phyloP scores from a whole-genome alignment of 2,113 vertebrate genomes.

The Pteropus alecto region DNA sequence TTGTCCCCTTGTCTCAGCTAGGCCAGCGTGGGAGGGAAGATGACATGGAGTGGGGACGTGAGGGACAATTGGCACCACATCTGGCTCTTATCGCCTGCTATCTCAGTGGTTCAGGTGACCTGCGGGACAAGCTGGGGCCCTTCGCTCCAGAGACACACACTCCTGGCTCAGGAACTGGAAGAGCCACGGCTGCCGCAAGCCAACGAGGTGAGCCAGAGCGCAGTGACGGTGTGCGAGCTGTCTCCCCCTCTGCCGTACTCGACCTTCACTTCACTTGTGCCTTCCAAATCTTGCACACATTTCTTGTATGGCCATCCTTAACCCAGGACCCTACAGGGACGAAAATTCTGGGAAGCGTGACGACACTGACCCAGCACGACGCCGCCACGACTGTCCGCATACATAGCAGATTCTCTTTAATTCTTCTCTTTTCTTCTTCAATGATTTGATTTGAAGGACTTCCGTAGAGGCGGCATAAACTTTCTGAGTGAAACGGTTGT shows the following conservation, averaged over 20 bases:
- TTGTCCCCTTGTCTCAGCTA: neutral
- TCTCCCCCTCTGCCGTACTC: rapidly evolving
- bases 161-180: no score
- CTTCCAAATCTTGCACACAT: neutral
- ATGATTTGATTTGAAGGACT: neutral
- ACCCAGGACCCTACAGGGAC: neutral
- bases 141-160: neutral
- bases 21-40: neutral
- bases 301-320: neutral
- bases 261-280: neutral
- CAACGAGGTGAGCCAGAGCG: neutral
- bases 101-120: neutral
- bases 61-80: no score
- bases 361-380: neutral
- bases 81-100: neutral
- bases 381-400: neutral
- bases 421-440: neutral
- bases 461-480: neutral
- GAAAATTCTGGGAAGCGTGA: neutral
- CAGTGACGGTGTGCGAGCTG: neutral
- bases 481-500: neutral
- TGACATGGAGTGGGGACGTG: no score
- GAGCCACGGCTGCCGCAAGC: neutral
- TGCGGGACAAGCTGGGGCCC: neutral
- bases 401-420: neutral